Conservation (phyloP, 2,888 invertebrate species). For the Thereva nobilitata region DNA sequence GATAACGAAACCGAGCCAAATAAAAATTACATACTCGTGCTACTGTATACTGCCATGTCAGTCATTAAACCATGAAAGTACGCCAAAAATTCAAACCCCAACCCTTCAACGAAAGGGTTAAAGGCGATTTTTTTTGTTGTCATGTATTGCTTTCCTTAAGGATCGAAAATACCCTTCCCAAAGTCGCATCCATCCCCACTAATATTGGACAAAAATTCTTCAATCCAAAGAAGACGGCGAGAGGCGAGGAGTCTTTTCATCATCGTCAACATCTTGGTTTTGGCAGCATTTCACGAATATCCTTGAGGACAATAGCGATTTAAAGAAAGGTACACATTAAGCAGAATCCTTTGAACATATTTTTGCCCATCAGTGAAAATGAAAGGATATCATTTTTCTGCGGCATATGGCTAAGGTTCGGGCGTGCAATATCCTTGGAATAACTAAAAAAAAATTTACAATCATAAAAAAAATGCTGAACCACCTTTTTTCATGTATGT, state of each 20-base stretch:
- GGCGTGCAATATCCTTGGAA: slow-evolving; percentile 22
- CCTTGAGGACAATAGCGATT: slow-evolving; percentile 17
- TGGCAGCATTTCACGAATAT: slow-evolving; percentile 2
- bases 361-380: slow-evolving; percentile 36
- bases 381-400: slow-evolving; percentile 36
- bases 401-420: slow-evolving; percentile 20
- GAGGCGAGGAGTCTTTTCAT: neutral
- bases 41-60: neutral
- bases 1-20: slow-evolving; percentile 14
- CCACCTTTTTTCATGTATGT: slow-evolving; percentile 10
- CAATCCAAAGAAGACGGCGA: neutral
- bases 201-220: slow-evolving; percentile 1
- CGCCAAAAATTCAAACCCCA: slow-evolving; percentile 1
- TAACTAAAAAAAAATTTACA: slow-evolving; percentile 22
- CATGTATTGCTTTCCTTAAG: no score
- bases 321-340: slow-evolving; percentile 25
- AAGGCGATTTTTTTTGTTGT: no score
- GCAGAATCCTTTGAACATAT: slow-evolving; percentile 30
- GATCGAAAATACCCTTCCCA: neutral
- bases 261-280: slow-evolving; percentile 21
- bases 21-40: slow-evolving; percentile 18
- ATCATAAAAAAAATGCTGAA: slow-evolving; percentile 22
- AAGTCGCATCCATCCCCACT: neutral
- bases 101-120: slow-evolving; percentile 12
- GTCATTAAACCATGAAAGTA: slow-evolving; percentile 8